A percentile compares a stretch with the other conserved stretches of the same genome.
Evolutionary conservation across 1,140 invertebrate species (phyloP).

Genomic region (Macrotrachela quadricornifera): DNA sequence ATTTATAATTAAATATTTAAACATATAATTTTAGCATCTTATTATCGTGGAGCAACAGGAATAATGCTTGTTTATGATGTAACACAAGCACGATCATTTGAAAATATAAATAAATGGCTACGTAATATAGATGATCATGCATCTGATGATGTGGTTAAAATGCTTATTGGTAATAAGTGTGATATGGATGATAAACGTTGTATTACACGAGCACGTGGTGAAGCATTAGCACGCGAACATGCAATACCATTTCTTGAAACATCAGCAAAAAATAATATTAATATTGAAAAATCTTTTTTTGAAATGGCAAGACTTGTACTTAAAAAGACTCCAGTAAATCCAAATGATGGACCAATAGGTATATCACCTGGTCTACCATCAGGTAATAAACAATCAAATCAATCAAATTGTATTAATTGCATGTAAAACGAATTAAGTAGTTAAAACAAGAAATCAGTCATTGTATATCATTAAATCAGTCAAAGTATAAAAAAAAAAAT

Average conservation of each 20-base stretch:
- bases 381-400: too few relatives aligned
- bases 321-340: not conserved
- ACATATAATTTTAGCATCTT: too few relatives aligned
- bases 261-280: conserved; percentile 71
- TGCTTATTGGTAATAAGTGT: conserved; percentile 98
- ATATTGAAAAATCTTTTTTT: conserved; percentile 2
- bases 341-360: too few relatives aligned
- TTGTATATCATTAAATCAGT: too few relatives aligned
- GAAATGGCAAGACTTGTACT: not conserved
- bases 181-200: conserved; percentile 92
- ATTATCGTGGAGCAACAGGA: conserved; percentile 31
- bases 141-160: conserved; percentile 97
- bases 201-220: conserved; percentile 65
- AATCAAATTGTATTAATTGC: too few relatives aligned
- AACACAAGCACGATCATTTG: conserved; percentile 89
- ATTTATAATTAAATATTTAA: too few relatives aligned
- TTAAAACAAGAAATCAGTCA: too few relatives aligned
- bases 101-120: conserved; percentile 95
- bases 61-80: conserved; percentile 97
- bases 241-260: conserved; percentile 95
- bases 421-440: too few relatives aligned
- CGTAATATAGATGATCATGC: conserved; percentile 96
- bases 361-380: too few relatives aligned
- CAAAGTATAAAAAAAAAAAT: too few relatives aligned
- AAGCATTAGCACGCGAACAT: conserved; percentile 77